Evolutionary conservation across 2,113 vertebrate species (phyloP).

Genomic region (Oncorhynchus tshawytscha): DNA sequence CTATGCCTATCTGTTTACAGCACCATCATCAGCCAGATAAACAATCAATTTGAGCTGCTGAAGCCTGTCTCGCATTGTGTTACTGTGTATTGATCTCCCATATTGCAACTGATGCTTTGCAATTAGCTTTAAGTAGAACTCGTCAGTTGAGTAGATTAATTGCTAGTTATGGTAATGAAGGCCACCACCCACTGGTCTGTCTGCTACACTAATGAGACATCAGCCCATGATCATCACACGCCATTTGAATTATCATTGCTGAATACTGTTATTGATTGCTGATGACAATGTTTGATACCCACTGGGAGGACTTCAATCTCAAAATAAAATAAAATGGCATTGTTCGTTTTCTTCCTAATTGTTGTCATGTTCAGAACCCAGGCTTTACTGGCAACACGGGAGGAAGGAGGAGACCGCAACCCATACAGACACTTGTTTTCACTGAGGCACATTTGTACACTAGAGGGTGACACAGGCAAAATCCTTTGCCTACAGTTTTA

Average conservation of each 20-base stretch:
- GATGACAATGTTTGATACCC: not conserved
- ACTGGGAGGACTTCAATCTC: not conserved
- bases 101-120: not conserved
- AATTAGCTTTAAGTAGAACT: not conserved
- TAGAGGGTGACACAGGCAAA: not conserved
- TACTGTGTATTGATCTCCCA: no score
- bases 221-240: not conserved
- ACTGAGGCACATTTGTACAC: not conserved
- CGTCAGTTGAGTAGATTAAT: not conserved
- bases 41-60: not conserved
- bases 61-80: not conserved
- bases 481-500: not conserved
- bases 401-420: no score
- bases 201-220: conserved; percentile 9
- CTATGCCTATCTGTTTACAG: not conserved
- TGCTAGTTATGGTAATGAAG: conserved; percentile 28
- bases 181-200: conserved; percentile 42
- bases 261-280: not conserved
- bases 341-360: not conserved
- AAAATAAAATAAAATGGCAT: not conserved
- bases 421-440: not conserved
- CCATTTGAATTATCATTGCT: not conserved
- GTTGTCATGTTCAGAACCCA: not conserved
- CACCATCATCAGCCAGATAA: no score
- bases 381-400: no score